phyloP scores from a whole-genome alignment of 2,797 vertebrate genomes.

The Etheostoma perlongum region DNA sequence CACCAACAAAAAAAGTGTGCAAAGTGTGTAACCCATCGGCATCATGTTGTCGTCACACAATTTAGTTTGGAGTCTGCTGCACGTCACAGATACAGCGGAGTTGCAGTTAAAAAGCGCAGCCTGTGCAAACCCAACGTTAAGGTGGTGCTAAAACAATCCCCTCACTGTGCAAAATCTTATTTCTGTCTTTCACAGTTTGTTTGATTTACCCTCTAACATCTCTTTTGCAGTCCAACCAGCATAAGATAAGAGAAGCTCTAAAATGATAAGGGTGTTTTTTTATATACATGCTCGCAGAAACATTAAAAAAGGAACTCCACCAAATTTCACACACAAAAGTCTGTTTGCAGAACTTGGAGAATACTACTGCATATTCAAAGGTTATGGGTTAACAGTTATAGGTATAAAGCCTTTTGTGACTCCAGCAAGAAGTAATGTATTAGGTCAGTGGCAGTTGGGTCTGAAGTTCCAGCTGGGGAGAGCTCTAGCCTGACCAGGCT shows the following conservation, averaged over 20 bases:
- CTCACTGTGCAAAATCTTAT: not conserved
- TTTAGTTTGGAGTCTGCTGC: too few species aligned
- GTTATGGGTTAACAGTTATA: not conserved
- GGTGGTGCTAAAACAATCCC: not conserved
- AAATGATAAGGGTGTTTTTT: not conserved
- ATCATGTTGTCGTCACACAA: too few species aligned
- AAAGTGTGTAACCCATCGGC: too few species aligned
- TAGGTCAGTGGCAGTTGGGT: not conserved
- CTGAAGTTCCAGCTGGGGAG: not conserved
- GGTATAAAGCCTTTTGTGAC: not conserved
- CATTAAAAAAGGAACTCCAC: not conserved
- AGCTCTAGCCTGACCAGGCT: too few species aligned
- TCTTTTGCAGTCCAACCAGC: not conserved
- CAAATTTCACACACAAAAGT: not conserved
- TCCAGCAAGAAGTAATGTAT: slow-evolving; percentile 4
- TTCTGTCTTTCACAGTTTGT: not conserved
- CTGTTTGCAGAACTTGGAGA: not conserved
- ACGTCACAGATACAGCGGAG: too few species aligned
- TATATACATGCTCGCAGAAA: not conserved
- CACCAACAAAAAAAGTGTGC: too few species aligned
- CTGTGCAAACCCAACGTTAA: too few species aligned
- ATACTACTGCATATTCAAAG: not conserved
- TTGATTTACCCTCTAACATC: not conserved
- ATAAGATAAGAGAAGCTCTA: not conserved
- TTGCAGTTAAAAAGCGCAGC: too few species aligned